phyloP scores from a whole-genome alignment of 2,888 invertebrate genomes.

The Caenorhabditis sinica region DNA sequence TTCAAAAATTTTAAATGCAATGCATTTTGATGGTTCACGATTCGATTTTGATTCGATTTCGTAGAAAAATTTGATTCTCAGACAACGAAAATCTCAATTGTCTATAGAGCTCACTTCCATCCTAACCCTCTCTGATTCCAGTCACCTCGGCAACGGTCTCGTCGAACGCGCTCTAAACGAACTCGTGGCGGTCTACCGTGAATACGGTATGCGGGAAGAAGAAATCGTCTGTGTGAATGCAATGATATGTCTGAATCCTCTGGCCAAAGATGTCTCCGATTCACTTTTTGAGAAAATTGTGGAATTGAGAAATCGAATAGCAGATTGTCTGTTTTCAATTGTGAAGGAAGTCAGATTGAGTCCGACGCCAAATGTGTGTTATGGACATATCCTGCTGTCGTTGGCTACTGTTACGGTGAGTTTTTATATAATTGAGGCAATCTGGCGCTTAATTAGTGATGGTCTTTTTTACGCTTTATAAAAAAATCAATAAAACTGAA shows the following conservation, averaged over 20 bases:
- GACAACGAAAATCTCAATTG: too few species aligned
- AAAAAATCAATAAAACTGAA: too few species aligned
- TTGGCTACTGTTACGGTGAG: conserved; percentile 79
- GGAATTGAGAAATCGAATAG: conserved; percentile 76
- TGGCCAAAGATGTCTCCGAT: conserved; percentile 78
- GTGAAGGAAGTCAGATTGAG: conserved; percentile 77
- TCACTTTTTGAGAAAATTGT: conserved; percentile 73
- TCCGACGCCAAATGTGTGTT: conserved; percentile 70
- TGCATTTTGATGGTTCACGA: too few species aligned
- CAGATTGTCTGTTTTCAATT: conserved; percentile 77
- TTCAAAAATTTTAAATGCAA: too few species aligned
- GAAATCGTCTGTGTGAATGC: conserved; percentile 81
- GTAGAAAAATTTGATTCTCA: too few species aligned
- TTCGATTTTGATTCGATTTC: too few species aligned
- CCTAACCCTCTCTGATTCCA: conserved; percentile 63
- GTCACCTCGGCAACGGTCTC: conserved; percentile 81
- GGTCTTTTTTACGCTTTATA: too few species aligned
- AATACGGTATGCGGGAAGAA: conserved; percentile 78
- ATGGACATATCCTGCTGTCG: conserved; percentile 78
- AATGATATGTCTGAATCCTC: conserved; percentile 80
- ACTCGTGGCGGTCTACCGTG: conserved; percentile 78
- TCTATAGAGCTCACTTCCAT: too few species aligned
- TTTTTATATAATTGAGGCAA: not conserved
- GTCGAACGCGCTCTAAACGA: conserved; percentile 80
- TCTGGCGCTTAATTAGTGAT: too few species aligned